Percentiles rank a stretch among this genome's conserved stretches.
These are phyloP conservation scores for Mycogona germanica DNA, from an alignment of 2,888 invertebrate genomes.

Conservation along the genomic window DNA sequence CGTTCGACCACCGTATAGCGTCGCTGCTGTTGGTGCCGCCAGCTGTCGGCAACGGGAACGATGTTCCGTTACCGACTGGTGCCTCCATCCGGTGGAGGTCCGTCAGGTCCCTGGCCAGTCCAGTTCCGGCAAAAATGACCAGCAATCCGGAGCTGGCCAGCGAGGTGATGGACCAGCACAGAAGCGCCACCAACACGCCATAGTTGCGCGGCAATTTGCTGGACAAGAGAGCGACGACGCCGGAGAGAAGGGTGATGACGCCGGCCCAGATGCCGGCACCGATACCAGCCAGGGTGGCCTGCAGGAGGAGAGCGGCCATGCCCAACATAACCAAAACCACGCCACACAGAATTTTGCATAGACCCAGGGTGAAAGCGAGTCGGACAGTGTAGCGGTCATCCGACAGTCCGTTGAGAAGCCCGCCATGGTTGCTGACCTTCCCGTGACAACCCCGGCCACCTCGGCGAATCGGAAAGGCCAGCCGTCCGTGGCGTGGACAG, in stretches of 20 bases:
- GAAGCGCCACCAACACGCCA: slow-evolving; percentile 5
- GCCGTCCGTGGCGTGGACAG: background rate
- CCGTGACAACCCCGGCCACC: no score
- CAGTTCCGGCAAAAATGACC: slow-evolving; percentile 15
- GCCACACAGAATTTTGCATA: slow-evolving; percentile 13
- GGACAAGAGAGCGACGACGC: slow-evolving; percentile 7
- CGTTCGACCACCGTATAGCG: background rate
- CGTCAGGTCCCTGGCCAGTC: slow-evolving; percentile 11
- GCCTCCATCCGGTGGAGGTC: background rate
- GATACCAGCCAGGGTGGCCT: slow-evolving; percentile 15
- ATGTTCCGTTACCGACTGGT: background rate
- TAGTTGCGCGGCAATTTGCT: slow-evolving; percentile 7
- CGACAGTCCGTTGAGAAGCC: slow-evolving; percentile 1
- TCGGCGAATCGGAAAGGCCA: background rate
- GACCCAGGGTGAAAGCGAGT: slow-evolving; percentile 3
- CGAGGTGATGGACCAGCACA: slow-evolving; percentile 11
- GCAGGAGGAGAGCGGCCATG: slow-evolving; percentile 13
- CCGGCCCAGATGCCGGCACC: slow-evolving; percentile 19
- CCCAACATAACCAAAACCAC: slow-evolving; percentile 11
- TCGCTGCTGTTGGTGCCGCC: background rate
- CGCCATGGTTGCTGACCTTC: no score
- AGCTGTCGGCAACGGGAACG: background rate
- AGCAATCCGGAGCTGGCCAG: slow-evolving; percentile 14
- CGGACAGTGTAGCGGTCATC: background rate
- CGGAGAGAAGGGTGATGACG: slow-evolving; percentile 5